Base-by-base conservation (phyloP, 2,888 invertebrate genomes). In the Lampropteryx suffumata region DNA sequence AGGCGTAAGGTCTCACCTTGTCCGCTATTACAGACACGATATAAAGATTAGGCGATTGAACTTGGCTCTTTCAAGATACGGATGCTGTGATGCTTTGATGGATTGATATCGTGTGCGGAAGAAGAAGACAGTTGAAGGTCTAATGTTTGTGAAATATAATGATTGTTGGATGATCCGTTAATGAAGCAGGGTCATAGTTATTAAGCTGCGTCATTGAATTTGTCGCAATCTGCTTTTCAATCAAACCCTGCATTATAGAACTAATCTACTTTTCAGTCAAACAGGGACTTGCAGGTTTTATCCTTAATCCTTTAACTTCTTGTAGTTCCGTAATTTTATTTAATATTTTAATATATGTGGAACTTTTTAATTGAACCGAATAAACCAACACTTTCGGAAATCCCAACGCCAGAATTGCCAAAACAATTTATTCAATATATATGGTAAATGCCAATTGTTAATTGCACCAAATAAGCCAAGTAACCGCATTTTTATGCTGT, bases 1-100 rank as follows among this genome's bases (percentile, higher is more conserved):
- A 50, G 50, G 55, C 33, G 61, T 68, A 70, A 69, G 72, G 67
- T 64, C 64, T 58, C 69, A 66, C 74, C 74, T 74, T 69, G 71
- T 47, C 58, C 42, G 57, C 49, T 53, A 52, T 50, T 57, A 55
- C 68, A 36, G 45, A 37, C 45, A 64, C 64, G 61, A 62, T 61
- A 59, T 55, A 49, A 17, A 62, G 63, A 72, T 73, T 70, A 72
- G 63, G 66, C 63, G 72, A 73, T 65, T 67, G 66, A 63, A 61
- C 54, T 57, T 14, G 27, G 36, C 36, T 48, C 52, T 47, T 43
- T 48, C 34, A 52, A 42, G 50, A 50, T 32, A 37, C 45, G 50
- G 44, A 50, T 49, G 50, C 34, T 47, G 21, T 44, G 24, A 44
- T 49, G 30, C 21, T 52, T 49, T 60, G 58, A 61, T 61, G 50